Evolutionary conservation across 2,113 vertebrate species (phyloP).

Genomic region (Suricata suricatta): DNA sequence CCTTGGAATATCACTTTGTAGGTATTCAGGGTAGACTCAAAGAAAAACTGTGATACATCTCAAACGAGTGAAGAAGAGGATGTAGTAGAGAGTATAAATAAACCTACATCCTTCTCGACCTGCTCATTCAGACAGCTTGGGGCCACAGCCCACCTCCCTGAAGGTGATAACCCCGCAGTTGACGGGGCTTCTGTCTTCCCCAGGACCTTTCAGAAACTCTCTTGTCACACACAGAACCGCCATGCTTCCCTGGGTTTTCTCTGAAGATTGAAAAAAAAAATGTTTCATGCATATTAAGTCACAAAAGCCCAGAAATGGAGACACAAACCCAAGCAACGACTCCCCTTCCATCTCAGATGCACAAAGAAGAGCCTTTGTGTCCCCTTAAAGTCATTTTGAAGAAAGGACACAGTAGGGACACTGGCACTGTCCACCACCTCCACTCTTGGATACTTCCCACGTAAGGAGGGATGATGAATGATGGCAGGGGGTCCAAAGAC

Average conservation of each 20-base stretch:
- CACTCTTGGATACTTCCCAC: fast-evolving
- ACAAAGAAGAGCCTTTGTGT: background rate
- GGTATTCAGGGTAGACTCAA: background rate
- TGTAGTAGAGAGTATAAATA: background rate
- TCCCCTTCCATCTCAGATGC: background rate
- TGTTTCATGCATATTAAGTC: background rate
- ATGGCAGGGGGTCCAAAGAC: background rate
- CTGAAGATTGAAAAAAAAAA: background rate
- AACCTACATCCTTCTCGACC: background rate
- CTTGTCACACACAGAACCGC: background rate
- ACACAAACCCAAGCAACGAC: background rate
- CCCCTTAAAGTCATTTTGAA: background rate
- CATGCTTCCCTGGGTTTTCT: background rate
- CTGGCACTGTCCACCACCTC: fast-evolving
- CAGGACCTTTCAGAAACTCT: background rate
- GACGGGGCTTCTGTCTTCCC: background rate
- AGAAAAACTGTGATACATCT: background rate
- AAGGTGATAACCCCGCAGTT: background rate
- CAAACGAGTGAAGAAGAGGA: background rate
- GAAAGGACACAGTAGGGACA: background rate
- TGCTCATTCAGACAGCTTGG: background rate
- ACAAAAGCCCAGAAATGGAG: background rate
- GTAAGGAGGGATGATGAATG: background rate
- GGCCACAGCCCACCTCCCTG: background rate
- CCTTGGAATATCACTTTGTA: background rate